Conservation (phyloP, 2,888 invertebrate genomes). For the Julus scandinavius region DNA sequence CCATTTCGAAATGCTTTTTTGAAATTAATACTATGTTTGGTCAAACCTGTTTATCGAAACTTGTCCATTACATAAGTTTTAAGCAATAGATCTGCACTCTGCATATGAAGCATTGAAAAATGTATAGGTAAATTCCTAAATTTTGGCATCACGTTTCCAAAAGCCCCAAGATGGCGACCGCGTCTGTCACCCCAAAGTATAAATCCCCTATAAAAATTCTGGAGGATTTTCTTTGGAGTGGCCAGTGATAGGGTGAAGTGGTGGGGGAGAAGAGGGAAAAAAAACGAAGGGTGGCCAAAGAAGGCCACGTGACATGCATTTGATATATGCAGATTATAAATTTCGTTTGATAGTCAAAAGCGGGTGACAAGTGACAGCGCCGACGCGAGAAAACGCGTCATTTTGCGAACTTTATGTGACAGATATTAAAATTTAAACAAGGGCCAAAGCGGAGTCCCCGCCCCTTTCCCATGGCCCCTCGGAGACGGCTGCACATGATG, state of each 20-base stretch:
- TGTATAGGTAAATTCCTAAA: too few species aligned
- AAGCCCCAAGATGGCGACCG: not conserved
- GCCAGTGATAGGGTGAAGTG: not conserved
- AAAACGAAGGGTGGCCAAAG: not conserved
- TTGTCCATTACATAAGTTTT: too few species aligned
- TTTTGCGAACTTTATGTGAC: constrained; percentile 52
- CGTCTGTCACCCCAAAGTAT: not conserved
- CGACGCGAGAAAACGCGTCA: not conserved
- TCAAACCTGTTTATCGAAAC: too few species aligned
- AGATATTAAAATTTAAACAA: constrained; percentile 53
- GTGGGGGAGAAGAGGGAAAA: not conserved
- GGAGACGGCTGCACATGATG: constrained; percentile 50
- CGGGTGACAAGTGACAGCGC: constrained; percentile 48
- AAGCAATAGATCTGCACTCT: too few species aligned
- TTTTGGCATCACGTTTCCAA: not conserved
- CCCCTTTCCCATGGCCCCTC: constrained; percentile 38
- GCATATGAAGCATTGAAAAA: too few species aligned
- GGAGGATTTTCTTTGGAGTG: constrained; percentile 12
- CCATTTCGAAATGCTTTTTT: too few species aligned
- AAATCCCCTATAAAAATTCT: constrained; percentile 15
- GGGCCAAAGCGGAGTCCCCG: not conserved
- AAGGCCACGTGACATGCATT: constrained; percentile 15
- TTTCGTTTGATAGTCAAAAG: constrained; percentile 52
- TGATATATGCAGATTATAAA: constrained; percentile 54
- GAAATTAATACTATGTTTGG: too few species aligned